Base-by-base conservation (phyloP, 2,888 invertebrate species). In the Agonopterix subpropinquella region DNA sequence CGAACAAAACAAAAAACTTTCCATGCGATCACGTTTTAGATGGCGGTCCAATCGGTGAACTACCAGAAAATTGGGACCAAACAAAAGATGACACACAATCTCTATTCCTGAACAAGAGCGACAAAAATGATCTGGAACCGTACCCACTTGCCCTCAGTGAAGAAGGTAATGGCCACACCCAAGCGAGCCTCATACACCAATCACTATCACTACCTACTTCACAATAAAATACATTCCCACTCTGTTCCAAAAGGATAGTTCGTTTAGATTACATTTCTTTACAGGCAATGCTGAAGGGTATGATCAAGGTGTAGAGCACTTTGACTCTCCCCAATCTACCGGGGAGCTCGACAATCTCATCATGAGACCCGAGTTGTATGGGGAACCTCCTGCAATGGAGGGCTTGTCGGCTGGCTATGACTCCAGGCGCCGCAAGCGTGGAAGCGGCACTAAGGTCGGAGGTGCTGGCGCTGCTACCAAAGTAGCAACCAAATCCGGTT, bases 281-380 rank as follows among this genome's bases (percentile, higher is more conserved):
- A 18, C 71, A 88, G 88, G 87, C 35, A 86, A 85, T 61, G 70
- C 76, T 1, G 87, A 88, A 58, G 83, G 79, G 8, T 88, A 75
- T 56, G 88, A 86, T 50, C 85, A 82, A 51, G 71, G 71, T 36
- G 73, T 82, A 36, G 85, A 85, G 48, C 86, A 83, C 53, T 85
- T 74, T 58, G 84, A 86, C 52, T 67, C 77, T 11, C 71, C 79
- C 2, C 77, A 80, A 51, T 68, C 82, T 1, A 84, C 71, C 45
- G 82, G 82, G 7, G 86, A 84, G 54, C 70, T 91, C 37, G 90
- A 92, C 64, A 91, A 91, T 62, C 89, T 91, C 43, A 90, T 92
- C 51, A 85, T 92, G 82, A 89, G 92, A 59, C 90, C 91, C 8
- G 91, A 91, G 64, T 60, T 91, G 53, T 92, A 91, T 54, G 91